Percentiles rank a stretch among this genome's conserved stretches.
Conservation (phyloP, 2,797 vertebrate genomes). For the Peromyscus eremicus region DNA sequence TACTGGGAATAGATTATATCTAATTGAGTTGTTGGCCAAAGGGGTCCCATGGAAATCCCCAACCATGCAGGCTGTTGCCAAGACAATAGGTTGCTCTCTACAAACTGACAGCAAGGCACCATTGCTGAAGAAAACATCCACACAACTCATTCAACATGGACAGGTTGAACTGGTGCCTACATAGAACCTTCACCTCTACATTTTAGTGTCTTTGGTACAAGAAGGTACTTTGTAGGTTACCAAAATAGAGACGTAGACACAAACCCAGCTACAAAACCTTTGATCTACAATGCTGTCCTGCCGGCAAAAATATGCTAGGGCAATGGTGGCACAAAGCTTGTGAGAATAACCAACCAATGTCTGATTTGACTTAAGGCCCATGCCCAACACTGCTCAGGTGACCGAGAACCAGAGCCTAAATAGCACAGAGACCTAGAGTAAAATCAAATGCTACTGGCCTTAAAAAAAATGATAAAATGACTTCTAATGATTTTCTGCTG, state of each 20-base stretch:
- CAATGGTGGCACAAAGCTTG: background rate
- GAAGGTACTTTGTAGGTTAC: background rate
- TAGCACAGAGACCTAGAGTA: background rate
- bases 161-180: background rate
- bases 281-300: background rate
- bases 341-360: background rate
- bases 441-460: background rate
- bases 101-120: background rate
- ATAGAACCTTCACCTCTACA: background rate
- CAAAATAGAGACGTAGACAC: background rate
- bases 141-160: background rate
- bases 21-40: background rate
- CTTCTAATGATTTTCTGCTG: too few species aligned
- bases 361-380: background rate
- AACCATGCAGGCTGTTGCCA: background rate
- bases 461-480: too few species aligned
- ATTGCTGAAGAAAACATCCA: background rate
- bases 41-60: background rate
- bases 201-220: background rate
- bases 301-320: background rate
- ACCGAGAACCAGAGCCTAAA: background rate
- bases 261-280: background rate
- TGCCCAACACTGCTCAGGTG: background rate
- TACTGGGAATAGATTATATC: background rate
- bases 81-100: background rate